phyloP scores from a whole-genome alignment of 2,797 vertebrate genomes.

The Rhynchotus rufescens region DNA sequence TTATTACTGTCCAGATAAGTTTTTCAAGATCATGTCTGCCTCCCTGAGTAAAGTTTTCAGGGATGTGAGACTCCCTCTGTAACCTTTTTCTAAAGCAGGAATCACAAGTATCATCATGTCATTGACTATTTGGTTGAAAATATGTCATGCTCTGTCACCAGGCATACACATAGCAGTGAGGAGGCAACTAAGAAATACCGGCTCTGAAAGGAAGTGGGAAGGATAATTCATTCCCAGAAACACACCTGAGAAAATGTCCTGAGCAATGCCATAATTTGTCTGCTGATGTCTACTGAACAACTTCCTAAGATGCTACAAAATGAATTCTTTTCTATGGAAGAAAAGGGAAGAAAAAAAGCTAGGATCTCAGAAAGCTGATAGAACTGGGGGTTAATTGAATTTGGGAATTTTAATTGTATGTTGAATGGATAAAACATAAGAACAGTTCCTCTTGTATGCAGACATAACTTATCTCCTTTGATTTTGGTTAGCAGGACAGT shows the following conservation, averaged over 20 bases:
- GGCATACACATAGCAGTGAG: background rate
- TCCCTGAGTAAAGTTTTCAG: accelerated
- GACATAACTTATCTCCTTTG: background rate
- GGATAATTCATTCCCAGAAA: background rate
- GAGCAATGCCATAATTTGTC: background rate
- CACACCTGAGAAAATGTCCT: background rate
- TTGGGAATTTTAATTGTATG: background rate
- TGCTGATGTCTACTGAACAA: background rate
- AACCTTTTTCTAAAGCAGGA: background rate
- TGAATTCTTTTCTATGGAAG: background rate
- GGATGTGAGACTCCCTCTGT: background rate
- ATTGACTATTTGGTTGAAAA: background rate
- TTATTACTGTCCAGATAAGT: background rate
- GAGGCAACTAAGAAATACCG: background rate
- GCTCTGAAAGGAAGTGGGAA: background rate
- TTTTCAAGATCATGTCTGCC: background rate
- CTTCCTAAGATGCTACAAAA: background rate
- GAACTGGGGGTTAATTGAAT: background rate
- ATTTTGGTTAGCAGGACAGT: background rate
- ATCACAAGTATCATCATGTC: background rate
- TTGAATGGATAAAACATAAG: background rate
- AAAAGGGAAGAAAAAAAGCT: background rate
- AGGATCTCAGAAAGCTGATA: background rate
- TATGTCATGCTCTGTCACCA: background rate
- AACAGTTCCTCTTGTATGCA: background rate